These are phyloP conservation scores for Popillia japonica DNA, from an alignment of 1,140 invertebrate genomes.

Conservation along the genomic window DNA sequence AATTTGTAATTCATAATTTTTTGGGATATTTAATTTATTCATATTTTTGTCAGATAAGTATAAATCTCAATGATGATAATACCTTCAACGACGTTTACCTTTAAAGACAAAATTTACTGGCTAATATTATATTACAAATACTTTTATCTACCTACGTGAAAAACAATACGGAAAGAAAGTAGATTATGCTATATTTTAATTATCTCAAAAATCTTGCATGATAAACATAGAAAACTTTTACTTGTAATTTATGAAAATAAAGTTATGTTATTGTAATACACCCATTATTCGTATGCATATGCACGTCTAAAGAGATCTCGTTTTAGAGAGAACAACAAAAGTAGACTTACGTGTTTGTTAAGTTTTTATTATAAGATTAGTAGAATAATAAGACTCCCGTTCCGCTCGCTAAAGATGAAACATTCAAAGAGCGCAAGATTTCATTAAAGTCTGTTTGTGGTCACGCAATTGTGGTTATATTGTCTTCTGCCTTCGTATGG, in stretches of 20 bases:
- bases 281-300: neutral
- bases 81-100: too few relatives aligned
- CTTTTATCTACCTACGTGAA: too few relatives aligned
- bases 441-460: constrained; percentile 41
- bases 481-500: constrained; percentile 36
- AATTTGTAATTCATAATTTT: too few relatives aligned
- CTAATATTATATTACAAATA: constrained; percentile 1
- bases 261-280: neutral
- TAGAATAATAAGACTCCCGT: constrained; percentile 40
- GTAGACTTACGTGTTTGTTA: constrained; percentile 21
- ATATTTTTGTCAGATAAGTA: too few relatives aligned
- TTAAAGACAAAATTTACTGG: too few relatives aligned
- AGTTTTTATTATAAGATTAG: constrained; percentile 34
- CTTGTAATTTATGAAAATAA: neutral
- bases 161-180: neutral
- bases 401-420: constrained; percentile 40
- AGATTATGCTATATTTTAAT: neutral
- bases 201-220: neutral
- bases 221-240: neutral
- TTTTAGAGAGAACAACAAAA: neutral
- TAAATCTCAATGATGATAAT: too few relatives aligned
- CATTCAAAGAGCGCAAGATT: constrained; percentile 39
- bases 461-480: constrained; percentile 41
- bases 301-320: constrained; percentile 7
- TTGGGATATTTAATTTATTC: too few relatives aligned